Evolutionary conservation across 2,113 vertebrate species (phyloP).

Genomic region (Prunella fulvescens): DNA sequence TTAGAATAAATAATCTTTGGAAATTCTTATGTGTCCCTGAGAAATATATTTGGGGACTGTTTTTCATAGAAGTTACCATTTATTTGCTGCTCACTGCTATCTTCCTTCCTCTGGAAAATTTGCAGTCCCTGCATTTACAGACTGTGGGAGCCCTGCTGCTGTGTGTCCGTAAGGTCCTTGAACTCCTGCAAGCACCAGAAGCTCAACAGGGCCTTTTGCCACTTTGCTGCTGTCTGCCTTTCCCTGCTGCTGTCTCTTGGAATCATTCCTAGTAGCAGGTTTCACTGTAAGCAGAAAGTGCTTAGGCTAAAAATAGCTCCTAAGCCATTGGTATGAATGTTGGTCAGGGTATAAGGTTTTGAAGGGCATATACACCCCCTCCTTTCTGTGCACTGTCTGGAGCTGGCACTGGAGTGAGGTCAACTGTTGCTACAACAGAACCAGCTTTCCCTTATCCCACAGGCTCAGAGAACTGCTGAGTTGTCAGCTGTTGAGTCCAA

Average conservation of each 20-base stretch:
- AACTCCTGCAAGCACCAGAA: neutral
- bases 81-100: neutral
- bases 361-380: slow-evolving; percentile 30
- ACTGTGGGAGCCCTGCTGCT: neutral
- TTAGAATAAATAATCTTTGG: neutral
- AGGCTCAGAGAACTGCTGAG: slow-evolving; percentile 46
- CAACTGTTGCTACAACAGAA: slow-evolving; percentile 51
- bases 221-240: neutral
- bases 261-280: neutral
- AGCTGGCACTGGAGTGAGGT: slow-evolving; percentile 5
- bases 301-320: slow-evolving; percentile 42
- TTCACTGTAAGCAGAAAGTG: neutral
- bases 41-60: neutral
- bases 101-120: neutral
- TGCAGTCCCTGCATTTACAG: neutral
- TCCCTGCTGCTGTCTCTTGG: neutral
- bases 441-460: slow-evolving; percentile 29
- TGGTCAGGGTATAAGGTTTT: slow-evolving; percentile 46
- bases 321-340: slow-evolving; percentile 3
- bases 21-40: neutral
- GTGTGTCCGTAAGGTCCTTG: neutral
- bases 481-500: slow-evolving; percentile 40
- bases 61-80: neutral
- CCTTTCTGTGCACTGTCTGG: neutral
- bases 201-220: neutral